Percentiles rank a stretch among this genome's conserved stretches.
Evolutionary conservation across 1,140 invertebrate genomes (phyloP).

Genomic region (Drosophila dunni): DNA sequence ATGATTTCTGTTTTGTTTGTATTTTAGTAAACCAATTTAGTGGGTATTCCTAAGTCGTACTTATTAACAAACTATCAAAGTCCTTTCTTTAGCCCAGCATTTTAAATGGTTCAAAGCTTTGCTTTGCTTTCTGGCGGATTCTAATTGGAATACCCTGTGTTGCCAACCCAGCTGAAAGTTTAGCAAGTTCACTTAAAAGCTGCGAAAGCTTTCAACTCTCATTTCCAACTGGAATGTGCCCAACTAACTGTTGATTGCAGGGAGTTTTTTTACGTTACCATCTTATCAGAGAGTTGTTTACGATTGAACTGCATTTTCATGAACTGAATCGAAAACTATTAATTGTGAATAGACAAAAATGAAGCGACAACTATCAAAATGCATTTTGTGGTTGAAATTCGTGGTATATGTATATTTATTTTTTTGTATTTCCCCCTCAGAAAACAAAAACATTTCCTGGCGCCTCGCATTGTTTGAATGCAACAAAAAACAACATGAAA

Average conservation of each 20-base stretch:
- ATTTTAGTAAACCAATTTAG: too few relatives aligned
- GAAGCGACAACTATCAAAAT: constrained; percentile 6
- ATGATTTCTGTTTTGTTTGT: too few relatives aligned
- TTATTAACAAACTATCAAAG: too few relatives aligned
- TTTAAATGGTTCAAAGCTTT: constrained; percentile 1
- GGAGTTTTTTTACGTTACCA: neutral
- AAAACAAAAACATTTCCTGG: constrained; percentile 43
- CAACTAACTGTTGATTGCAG: neutral
- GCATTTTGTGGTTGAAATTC: neutral
- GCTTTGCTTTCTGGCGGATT: neutral
- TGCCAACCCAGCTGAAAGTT: neutral
- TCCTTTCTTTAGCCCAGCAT: neutral
- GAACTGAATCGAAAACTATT: neutral
- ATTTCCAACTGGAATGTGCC: too few relatives aligned
- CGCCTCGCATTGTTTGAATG: constrained; percentile 38
- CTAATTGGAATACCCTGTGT: constrained; percentile 6
- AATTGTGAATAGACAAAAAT: neutral
- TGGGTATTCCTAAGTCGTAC: neutral
- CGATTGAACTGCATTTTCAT: neutral
- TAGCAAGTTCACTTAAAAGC: neutral
- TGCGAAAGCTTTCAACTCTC: constrained; percentile 11
- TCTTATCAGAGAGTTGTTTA: neutral
- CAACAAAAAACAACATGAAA: constrained; percentile 34
- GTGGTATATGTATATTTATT: neutral
- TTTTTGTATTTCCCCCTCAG: constrained; percentile 2